Conservation (phyloP, 2,113 vertebrate genomes). For the Chaetorhynchus papuensis region DNA sequence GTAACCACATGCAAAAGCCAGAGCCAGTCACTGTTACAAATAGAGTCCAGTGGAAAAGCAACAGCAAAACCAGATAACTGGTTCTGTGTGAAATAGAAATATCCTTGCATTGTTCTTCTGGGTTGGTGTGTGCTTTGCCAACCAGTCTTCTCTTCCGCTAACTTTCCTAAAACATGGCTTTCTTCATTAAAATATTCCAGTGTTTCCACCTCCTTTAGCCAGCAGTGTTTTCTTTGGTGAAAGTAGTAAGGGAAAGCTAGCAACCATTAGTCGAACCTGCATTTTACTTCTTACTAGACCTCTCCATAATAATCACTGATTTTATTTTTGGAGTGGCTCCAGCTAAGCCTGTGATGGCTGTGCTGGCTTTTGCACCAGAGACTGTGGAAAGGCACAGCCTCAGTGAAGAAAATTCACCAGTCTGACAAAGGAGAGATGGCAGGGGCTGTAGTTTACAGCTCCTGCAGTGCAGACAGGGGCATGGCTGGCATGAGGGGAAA, state of each 20-base stretch:
- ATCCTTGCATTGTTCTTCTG: neutral
- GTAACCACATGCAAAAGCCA: neutral
- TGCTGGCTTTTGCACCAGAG: neutral
- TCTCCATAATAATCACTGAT: neutral
- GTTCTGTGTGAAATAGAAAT: neutral
- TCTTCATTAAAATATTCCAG: neutral
- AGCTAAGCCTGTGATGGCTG: neutral
- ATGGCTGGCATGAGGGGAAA: neutral
- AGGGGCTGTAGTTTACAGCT: neutral
- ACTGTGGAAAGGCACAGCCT: neutral
- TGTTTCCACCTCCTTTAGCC: neutral
- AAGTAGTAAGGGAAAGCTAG: neutral
- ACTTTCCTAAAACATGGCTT: rapidly evolving
- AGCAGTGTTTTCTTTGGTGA: neutral
- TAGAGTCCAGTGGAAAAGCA: neutral
- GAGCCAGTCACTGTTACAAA: neutral
- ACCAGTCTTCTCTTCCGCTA: neutral
- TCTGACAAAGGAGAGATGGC: neutral
- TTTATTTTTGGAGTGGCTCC: neutral
- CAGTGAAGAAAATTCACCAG: neutral
- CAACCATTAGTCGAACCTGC: neutral
- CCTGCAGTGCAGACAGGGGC: too few relatives aligned
- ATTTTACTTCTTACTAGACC: neutral
- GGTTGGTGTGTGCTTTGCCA: neutral
- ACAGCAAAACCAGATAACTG: neutral